A percentile compares a stretch with the other conserved stretches of the same genome.
These are phyloP conservation scores for Polydrusus cervinus DNA, from an alignment of 2,888 invertebrate species.

Conservation along the genomic window DNA sequence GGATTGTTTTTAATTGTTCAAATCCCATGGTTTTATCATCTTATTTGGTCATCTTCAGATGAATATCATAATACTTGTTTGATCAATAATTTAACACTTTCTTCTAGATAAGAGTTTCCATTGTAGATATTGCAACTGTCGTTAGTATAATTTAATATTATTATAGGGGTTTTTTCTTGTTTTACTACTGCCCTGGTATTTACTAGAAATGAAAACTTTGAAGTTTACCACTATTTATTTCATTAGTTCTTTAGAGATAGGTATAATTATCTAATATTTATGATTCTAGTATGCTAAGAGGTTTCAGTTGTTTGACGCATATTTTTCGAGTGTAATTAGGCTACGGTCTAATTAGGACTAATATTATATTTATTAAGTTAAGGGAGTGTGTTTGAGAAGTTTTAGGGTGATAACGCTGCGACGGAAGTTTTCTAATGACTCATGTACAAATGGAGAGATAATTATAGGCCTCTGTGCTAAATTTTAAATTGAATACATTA, in stretches of 20 bases:
- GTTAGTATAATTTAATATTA: too few species aligned
- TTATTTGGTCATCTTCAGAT: too few species aligned
- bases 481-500: constrained; percentile 12
- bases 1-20: too few species aligned
- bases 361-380: constrained; percentile 16
- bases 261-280: constrained; percentile 9
- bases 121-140: too few species aligned
- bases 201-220: neutral
- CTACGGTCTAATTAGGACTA: constrained; percentile 15
- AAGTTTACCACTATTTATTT: neutral
- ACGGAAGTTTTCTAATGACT: constrained; percentile 12
- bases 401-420: constrained; percentile 9
- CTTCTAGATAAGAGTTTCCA: too few species aligned
- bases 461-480: neutral
- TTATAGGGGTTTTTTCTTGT: too few species aligned
- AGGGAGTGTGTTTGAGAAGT: constrained; percentile 21
- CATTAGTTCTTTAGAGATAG: neutral
- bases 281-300: neutral
- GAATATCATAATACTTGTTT: too few species aligned
- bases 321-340: constrained; percentile 18
- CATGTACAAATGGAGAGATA: constrained; percentile 10
- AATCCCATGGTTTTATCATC: too few species aligned
- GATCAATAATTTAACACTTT: too few species aligned
- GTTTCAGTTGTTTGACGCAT: constrained; percentile 12
- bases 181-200: neutral